Evolutionary conservation across 2,888 invertebrate genomes (phyloP).

Genomic region (Rhimphoctona megacephalus): DNA sequence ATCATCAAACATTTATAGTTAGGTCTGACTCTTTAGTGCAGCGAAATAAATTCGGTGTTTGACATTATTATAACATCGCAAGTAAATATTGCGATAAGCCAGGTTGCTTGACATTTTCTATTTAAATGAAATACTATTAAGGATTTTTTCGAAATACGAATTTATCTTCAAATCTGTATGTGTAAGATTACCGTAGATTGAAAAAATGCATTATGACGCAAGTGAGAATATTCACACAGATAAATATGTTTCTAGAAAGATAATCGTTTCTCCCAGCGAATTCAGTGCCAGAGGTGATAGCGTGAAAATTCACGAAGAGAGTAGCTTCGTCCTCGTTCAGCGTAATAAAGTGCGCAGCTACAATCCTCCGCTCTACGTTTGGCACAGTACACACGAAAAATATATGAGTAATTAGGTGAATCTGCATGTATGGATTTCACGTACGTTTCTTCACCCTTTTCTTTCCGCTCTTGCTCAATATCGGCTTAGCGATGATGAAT

Average conservation of each 20-base stretch:
- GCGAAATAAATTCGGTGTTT: neutral
- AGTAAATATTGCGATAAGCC: neutral
- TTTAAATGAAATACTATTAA: neutral
- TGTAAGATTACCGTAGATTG: neutral
- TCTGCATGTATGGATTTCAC: constrained; percentile 61
- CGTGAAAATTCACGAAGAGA: constrained; percentile 9
- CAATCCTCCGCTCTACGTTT: constrained; percentile 57
- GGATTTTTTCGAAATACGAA: neutral
- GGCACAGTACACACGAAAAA: constrained; percentile 71
- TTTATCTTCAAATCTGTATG: neutral
- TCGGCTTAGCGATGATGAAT: constrained; percentile 26
- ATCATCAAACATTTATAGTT: neutral
- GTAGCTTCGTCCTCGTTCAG: constrained; percentile 26
- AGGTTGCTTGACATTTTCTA: neutral
- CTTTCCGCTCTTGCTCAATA: constrained; percentile 38
- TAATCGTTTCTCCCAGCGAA: constrained; percentile 26
- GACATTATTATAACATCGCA: neutral
- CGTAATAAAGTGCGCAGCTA: constrained; percentile 46
- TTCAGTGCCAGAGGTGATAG: constrained; percentile 45
- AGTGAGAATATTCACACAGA: neutral
- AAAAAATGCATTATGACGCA: neutral
- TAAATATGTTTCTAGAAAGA: constrained; percentile 35
- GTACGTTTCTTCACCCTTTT: constrained; percentile 5
- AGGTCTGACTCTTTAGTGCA: neutral
- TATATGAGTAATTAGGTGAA: constrained; percentile 79